Evolutionary conservation across 92 coral and sea anemone species (phyloP), one percentile per base, ranked within the genome.

Genomic region (Actinernus sp.): DNA sequence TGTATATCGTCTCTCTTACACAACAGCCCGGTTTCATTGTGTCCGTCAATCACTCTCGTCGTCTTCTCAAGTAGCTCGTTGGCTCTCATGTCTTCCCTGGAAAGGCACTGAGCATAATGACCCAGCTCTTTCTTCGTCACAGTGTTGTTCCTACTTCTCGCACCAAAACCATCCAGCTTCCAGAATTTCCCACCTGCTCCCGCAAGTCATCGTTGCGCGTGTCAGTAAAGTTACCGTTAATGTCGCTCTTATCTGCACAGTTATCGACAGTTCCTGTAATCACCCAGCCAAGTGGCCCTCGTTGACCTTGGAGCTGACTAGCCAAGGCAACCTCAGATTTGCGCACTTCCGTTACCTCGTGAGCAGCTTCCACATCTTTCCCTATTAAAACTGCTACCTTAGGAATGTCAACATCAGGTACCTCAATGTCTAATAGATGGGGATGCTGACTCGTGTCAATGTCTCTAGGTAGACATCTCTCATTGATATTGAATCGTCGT

Each of bases 381-480:
- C 77, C 77, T 49, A 68, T 67, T 9, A 83, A 49, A 27, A 83
- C 79, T 17, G 79, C 41, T 32, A 83, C 90, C 53, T 67, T 67
- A 2, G n/a, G 52, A 24, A 76, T 12, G 26, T 48, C 21, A 14
- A 78, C 77, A 1, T 68, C 71, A 8, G 78, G 90, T 43, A 84
- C 23, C 43, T 62, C 58, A 30, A 63, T 77, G 36, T 84, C 85
- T 51, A 36, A 18, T 31, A 77, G 69, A 12, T 64, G 72, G n/a
- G n/a, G n/a, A n/a, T n/a, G n/a, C n/a, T n/a, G n/a, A n/a, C n/a
- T n/a, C n/a, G n/a, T n/a, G n/a, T n/a, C n/a, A n/a, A n/a, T n/a
- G n/a, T n/a, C n/a, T n/a, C n/a, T n/a, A n/a, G n/a, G n/a, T n/a
- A n/a, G n/a, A n/a, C n/a, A n/a, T n/a, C n/a, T n/a, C n/a, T n/a